Percentiles rank a stretch among this genome's conserved stretches.
Evolutionary conservation across 1,140 invertebrate genomes (phyloP).

Genomic region (Tetragonula clypearis): DNA sequence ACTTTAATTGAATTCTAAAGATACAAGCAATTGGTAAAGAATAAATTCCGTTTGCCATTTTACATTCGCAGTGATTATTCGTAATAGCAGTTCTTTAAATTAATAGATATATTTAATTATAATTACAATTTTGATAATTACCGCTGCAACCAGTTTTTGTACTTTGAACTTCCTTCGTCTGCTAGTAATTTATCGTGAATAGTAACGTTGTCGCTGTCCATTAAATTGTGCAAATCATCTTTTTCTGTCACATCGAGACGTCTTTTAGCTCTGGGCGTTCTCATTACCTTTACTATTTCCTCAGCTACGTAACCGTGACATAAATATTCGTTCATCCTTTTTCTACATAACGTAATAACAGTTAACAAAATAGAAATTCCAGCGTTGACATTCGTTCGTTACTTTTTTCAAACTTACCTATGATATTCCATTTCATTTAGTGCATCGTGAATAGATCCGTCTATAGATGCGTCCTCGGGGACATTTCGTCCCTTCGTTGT

Average conservation of each 20-base stretch:
- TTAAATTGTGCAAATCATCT: slow-evolving; percentile 60
- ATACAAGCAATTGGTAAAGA: neutral
- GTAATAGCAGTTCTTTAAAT: no score
- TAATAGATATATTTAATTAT: neutral
- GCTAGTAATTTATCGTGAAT: slow-evolving; percentile 83
- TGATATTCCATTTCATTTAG: slow-evolving; percentile 84
- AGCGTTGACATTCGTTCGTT: neutral
- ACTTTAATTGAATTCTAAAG: neutral
- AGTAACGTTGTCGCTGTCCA: slow-evolving; percentile 71
- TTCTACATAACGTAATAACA: slow-evolving; percentile 75
- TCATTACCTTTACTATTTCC: slow-evolving; percentile 85
- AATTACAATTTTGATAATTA: slow-evolving; percentile 64
- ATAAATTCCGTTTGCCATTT: neutral
- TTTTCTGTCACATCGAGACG: slow-evolving; percentile 76
- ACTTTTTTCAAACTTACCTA: slow-evolving; percentile 78
- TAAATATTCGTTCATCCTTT: slow-evolving; percentile 88
- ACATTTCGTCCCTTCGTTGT: slow-evolving; percentile 15
- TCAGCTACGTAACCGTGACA: slow-evolving; percentile 87
- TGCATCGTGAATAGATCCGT: slow-evolving; percentile 83
- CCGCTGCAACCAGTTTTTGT: slow-evolving; percentile 87
- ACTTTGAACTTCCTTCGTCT: slow-evolving; percentile 86
- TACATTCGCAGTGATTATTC: neutral
- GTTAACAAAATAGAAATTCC: no score
- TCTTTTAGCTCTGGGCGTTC: slow-evolving; percentile 78
- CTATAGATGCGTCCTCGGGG: slow-evolving; percentile 52